Evolutionary conservation across 2,113 vertebrate genomes (phyloP).

Genomic region (Macrotus californicus): DNA sequence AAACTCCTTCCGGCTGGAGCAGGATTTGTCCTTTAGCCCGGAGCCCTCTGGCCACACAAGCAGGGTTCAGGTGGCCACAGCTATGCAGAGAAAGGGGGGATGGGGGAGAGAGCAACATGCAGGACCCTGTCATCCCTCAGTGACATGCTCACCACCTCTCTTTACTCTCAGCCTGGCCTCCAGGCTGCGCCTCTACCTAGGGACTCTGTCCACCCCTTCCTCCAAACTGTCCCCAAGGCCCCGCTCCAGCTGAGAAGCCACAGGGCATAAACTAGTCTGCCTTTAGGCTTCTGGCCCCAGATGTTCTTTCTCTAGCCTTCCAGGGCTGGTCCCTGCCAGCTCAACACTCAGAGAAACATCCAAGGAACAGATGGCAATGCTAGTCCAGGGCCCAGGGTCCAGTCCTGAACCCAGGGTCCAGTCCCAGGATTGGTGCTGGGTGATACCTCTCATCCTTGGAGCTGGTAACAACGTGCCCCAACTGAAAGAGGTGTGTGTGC

Average conservation of each 20-base stretch:
- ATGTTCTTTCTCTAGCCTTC: neutral
- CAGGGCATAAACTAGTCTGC: rapidly evolving
- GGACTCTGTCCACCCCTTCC: neutral
- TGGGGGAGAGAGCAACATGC: neutral
- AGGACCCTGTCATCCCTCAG: neutral
- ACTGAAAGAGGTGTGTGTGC: neutral
- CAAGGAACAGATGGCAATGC: constrained; percentile 61
- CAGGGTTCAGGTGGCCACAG: neutral
- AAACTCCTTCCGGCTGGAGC: neutral
- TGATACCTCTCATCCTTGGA: constrained; percentile 62
- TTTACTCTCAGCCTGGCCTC: neutral
- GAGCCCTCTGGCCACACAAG: neutral
- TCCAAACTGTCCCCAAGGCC: neutral
- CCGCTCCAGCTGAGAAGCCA: neutral
- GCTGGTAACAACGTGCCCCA: neutral
- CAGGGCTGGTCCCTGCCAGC: neutral
- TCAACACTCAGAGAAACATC: constrained; percentile 40
- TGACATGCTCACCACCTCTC: neutral
- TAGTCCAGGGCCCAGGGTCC: neutral
- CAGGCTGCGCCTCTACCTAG: neutral
- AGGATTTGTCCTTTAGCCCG: neutral
- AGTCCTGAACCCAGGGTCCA: neutral
- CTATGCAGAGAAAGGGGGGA: neutral
- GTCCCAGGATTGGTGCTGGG: constrained; percentile 29
- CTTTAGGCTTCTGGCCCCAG: neutral